A percentile compares a stretch with the other conserved stretches of the same genome.
Conservation (phyloP, 2,797 vertebrate genomes). For the Artibeus jamaicensis region DNA sequence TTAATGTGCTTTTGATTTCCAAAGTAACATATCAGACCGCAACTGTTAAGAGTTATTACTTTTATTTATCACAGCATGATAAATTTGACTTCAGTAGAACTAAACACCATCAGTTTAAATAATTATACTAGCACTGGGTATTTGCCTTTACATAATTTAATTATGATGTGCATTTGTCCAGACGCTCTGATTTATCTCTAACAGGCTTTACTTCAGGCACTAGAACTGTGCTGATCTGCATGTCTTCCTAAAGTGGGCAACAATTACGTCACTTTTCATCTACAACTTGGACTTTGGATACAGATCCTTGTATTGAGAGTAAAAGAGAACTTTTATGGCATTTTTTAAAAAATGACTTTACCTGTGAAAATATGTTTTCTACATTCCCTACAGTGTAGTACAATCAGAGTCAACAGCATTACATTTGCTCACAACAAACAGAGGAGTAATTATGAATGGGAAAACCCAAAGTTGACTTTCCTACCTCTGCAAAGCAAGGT, state of each 20-base stretch:
- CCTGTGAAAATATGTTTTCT: not conserved
- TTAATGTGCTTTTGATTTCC: not conserved
- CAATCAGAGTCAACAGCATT: not conserved
- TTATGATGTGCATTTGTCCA: conserved; percentile 23
- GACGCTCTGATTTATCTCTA: conserved; percentile 33
- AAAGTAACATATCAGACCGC: conserved; percentile 24
- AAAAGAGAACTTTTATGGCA: not conserved
- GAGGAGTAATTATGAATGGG: not conserved
- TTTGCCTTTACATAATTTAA: conserved; percentile 33
- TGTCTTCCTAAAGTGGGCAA: not conserved
- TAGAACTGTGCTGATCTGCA: not conserved
- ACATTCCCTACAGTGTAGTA: not conserved
- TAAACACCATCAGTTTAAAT: not conserved
- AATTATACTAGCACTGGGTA: not conserved
- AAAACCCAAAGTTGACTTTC: not conserved
- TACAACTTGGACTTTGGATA: not conserved
- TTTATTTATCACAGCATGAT: not conserved
- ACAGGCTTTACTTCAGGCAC: not conserved
- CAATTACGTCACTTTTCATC: not conserved
- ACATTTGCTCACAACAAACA: not conserved
- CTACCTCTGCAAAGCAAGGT: not conserved
- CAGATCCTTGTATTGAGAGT: not conserved
- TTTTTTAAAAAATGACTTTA: not conserved
- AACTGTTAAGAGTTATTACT: not conserved
- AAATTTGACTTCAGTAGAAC: conserved; percentile 31